phyloP scores from a whole-genome alignment of 2,888 invertebrate genomes.

The Hipparchia semele region DNA sequence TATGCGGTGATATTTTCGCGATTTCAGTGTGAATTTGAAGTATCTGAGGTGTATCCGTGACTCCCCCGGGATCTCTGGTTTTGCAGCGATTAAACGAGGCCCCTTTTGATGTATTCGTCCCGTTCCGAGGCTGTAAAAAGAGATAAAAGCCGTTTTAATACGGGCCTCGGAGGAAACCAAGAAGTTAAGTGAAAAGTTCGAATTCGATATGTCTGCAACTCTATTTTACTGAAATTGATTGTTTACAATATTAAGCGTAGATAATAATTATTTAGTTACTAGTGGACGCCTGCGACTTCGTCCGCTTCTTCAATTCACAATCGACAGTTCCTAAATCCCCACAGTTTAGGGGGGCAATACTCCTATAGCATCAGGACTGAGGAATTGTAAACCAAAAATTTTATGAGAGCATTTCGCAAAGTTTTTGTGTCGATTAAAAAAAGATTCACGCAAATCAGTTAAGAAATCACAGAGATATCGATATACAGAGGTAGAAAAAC shows the following conservation, averaged over 20 bases:
- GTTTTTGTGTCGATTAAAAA: no score
- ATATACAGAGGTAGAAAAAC: no score
- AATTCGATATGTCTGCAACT: constrained; percentile 1
- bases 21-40: neutral
- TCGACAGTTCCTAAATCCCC: no score
- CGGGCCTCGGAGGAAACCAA: constrained; percentile 6
- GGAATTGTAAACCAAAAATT: no score
- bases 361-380: no score
- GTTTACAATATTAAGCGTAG: neutral
- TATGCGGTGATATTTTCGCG: neutral
- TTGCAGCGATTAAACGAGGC: constrained; percentile 22
- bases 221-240: neutral
- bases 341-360: no score
- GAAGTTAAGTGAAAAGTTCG: constrained; percentile 10
- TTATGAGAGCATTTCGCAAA: no score
- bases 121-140: constrained; percentile 15
- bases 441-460: no score
- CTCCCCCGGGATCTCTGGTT: constrained; percentile 6
- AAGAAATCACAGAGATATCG: no score
- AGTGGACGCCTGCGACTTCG: no score
- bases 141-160: constrained; percentile 24
- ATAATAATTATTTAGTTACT: neutral
- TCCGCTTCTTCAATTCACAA: no score
- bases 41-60: constrained; percentile 5
- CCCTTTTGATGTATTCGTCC: constrained; percentile 27